Conservation (phyloP, 2,113 vertebrate genomes). For the Cygnus atratus region DNA sequence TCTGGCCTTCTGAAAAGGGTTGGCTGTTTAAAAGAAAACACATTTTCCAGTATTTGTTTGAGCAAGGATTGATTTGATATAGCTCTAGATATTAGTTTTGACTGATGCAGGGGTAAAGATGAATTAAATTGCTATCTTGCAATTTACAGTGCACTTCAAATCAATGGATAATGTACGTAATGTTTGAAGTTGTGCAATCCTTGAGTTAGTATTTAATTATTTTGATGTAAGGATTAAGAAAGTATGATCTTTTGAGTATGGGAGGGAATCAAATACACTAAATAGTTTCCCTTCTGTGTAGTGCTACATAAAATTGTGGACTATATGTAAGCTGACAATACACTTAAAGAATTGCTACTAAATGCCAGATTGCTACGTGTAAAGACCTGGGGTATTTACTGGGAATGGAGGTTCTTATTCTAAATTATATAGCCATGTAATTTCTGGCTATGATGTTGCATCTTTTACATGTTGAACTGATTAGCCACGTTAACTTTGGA, state of each 20-base stretch:
- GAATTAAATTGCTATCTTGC: neutral
- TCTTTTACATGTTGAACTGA: neutral
- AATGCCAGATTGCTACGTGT: neutral
- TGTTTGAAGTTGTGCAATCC: neutral
- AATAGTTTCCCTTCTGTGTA: neutral
- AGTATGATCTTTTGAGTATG: neutral
- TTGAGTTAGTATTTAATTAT: neutral
- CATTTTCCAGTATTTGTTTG: neutral
- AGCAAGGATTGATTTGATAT: neutral
- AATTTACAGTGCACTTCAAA: neutral
- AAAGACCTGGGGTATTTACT: neutral
- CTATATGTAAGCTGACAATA: neutral
- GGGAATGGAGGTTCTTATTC: neutral
- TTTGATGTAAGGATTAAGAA: neutral
- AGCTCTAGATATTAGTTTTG: neutral
- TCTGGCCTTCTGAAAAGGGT: neutral
- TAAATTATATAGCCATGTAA: neutral
- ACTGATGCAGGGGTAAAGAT: neutral
- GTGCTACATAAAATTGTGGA: neutral
- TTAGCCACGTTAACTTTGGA: neutral
- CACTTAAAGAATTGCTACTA: neutral
- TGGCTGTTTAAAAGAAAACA: neutral
- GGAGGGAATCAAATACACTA: neutral
- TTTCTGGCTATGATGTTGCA: neutral
- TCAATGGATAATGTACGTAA: neutral